Evolutionary conservation across 2,888 invertebrate genomes (phyloP).

Genomic region (Drosophila meridiana): DNA sequence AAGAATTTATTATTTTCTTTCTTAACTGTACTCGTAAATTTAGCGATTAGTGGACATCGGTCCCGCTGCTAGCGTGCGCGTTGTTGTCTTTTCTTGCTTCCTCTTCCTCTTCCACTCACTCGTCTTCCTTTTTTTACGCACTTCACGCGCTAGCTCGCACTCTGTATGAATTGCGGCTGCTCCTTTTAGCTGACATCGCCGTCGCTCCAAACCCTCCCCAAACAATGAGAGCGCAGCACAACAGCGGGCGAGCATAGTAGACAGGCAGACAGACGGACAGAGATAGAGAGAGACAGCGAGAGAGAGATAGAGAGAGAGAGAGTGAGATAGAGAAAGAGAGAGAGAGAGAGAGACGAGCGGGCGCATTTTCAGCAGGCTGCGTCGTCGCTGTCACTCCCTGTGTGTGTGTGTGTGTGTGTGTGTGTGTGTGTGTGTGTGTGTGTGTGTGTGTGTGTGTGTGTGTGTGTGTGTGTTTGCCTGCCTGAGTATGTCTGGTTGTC

Average conservation of each 20-base stretch:
- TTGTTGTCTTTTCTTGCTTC: slow-evolving; percentile 23
- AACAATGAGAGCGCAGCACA: slow-evolving; percentile 61
- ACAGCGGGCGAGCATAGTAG: slow-evolving; percentile 47
- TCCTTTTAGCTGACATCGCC: slow-evolving; percentile 64
- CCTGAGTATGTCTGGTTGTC: slow-evolving; percentile 34
- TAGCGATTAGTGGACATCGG: slow-evolving; percentile 73
- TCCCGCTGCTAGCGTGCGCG: slow-evolving; percentile 17
- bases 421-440: slow-evolving; percentile 15
- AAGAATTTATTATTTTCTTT: slow-evolving; percentile 74
- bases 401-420: slow-evolving; percentile 7
- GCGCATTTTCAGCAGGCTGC: slow-evolving; percentile 27
- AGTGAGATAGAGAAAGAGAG: slow-evolving; percentile 10
- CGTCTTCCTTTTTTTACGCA: slow-evolving; percentile 59
- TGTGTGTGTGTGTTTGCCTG: slow-evolving; percentile 13
- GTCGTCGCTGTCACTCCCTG: slow-evolving; percentile 17
- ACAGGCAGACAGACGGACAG: slow-evolving; percentile 17
- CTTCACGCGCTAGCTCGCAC: slow-evolving; percentile 68
- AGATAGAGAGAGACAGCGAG: slow-evolving; percentile 19
- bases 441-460: slow-evolving; percentile 18
- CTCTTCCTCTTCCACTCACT: slow-evolving; percentile 22
- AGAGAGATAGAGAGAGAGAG: no score
- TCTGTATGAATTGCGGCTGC: slow-evolving; percentile 64
- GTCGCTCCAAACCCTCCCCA: slow-evolving; percentile 58
- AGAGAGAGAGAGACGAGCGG: slow-evolving; percentile 4
- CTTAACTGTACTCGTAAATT: slow-evolving; percentile 81